Evolutionary conservation across 2,888 invertebrate genomes (phyloP).

Genomic region (Caenorhabditis sp.): DNA sequence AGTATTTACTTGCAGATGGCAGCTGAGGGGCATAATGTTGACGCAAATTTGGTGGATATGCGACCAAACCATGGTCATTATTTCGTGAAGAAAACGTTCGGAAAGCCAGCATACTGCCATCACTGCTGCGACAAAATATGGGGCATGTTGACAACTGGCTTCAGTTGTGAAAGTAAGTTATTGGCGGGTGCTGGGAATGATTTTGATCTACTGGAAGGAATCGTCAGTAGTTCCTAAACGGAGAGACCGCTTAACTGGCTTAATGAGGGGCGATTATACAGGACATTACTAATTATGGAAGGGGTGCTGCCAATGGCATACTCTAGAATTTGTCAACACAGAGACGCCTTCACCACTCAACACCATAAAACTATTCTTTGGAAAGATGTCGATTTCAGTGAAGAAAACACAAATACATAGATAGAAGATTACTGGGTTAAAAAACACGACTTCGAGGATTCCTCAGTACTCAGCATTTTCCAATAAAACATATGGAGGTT

Average conservation of each 20-base stretch:
- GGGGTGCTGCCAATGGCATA: neutral
- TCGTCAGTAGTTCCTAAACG: neutral
- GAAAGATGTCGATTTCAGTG: neutral
- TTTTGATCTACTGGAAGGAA: too few species aligned
- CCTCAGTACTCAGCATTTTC: too few species aligned
- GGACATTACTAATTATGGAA: constrained; percentile 10
- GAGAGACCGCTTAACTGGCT: neutral
- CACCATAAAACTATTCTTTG: neutral
- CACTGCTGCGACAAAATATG: constrained; percentile 99
- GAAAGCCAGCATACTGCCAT: constrained; percentile 99
- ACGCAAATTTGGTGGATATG: constrained; percentile 78
- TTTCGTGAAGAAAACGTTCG: constrained; percentile 94
- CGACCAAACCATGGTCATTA: constrained; percentile 90
- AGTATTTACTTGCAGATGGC: constrained; percentile 74
- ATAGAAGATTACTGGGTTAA: too few species aligned
- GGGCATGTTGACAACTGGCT: constrained; percentile 99
- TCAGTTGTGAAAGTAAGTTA: constrained; percentile 95
- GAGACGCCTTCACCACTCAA: neutral
- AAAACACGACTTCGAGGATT: too few species aligned
- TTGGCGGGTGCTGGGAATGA: neutral
- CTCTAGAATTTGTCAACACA: constrained; percentile 19
- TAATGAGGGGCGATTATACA: constrained; percentile 18
- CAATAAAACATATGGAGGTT: too few species aligned
- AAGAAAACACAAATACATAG: too few species aligned
- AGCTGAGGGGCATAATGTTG: constrained; percentile 83